Conservation (phyloP, 2,113 vertebrate species). For the Pelusios castaneus region DNA sequence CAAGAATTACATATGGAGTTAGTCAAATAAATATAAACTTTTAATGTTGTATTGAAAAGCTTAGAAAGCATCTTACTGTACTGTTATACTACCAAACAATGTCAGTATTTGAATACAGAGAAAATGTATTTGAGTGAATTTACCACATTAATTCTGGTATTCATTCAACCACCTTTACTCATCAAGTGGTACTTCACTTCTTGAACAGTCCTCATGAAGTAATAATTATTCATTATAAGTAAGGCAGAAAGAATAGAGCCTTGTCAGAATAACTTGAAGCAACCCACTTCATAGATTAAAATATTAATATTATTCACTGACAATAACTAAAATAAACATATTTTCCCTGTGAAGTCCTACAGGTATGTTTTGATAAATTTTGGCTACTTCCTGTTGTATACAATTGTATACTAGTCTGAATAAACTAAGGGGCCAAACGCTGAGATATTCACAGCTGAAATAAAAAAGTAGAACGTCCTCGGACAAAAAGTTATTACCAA, state of each 20-base stretch:
- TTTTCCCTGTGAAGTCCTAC: neutral
- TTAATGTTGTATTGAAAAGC: neutral
- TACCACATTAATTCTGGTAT: neutral
- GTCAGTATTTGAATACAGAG: neutral
- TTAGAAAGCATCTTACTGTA: neutral
- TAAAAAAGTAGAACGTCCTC: neutral
- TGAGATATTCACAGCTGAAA: neutral
- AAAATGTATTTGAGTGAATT: neutral
- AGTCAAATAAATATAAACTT: neutral
- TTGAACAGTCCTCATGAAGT: neutral
- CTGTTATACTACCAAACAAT: neutral
- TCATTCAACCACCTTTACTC: neutral
- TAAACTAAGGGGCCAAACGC: neutral
- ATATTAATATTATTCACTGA: neutral
- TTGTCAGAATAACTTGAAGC: neutral
- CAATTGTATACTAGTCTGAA: neutral
- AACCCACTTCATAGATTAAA: neutral
- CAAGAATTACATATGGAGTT: neutral
- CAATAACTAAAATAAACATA: neutral
- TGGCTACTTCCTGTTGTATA: neutral
- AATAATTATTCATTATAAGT: neutral
- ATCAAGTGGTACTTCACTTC: neutral
- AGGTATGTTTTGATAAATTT: accelerated
- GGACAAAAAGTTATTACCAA: neutral
- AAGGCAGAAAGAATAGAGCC: neutral